Conservation (phyloP, 2,888 invertebrate genomes). For the Ectobius pallidus region DNA sequence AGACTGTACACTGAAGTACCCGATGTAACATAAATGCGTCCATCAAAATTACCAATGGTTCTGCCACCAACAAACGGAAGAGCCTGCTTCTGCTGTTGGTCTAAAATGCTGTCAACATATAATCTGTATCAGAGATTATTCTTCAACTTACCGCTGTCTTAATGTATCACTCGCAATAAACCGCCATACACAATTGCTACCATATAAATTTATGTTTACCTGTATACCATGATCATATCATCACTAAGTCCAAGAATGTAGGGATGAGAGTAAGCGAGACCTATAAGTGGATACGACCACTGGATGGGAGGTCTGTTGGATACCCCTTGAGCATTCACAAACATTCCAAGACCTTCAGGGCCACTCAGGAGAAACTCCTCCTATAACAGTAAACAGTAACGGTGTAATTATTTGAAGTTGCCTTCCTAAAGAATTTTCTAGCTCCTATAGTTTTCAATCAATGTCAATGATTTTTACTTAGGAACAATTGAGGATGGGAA, state of each 20-base stretch:
- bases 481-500: no score
- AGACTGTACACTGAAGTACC: constrained; percentile 55
- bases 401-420: no score
- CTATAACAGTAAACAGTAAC: no score
- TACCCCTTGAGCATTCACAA: constrained; percentile 58
- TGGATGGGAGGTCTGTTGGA: constrained; percentile 61
- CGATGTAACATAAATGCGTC: constrained; percentile 57
- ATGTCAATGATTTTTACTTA: no score
- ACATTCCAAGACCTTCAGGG: constrained; percentile 60
- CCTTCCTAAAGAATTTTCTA: no score
- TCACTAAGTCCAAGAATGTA: constrained; percentile 57
- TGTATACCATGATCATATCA: constrained; percentile 57
- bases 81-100: constrained; percentile 59
- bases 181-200: no score
- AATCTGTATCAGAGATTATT: no score
- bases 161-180: no score
- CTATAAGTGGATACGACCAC: constrained; percentile 53
- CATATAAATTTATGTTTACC: constrained; percentile 48
- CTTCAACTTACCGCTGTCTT: no score
- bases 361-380: constrained; percentile 61
- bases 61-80: constrained; percentile 57
- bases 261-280: constrained; percentile 55
- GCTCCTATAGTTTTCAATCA: no score
- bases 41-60: constrained; percentile 58
- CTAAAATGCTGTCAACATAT: constrained; percentile 53